Evolutionary conservation across 2,888 invertebrate genomes (phyloP), one percentile per base, ranked within the genome.

Genomic region (Parasteatoda lunata): DNA sequence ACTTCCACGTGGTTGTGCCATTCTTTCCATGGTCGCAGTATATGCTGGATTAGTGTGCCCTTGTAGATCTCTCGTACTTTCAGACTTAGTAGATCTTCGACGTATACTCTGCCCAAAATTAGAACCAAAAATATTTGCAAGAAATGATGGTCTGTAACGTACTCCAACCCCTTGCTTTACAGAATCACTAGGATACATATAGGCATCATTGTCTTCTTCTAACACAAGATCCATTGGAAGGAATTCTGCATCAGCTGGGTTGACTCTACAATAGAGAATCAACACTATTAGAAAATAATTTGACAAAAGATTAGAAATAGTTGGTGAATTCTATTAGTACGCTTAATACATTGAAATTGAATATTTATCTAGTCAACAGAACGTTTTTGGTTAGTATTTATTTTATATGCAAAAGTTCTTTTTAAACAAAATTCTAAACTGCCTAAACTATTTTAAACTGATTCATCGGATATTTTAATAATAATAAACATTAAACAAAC

Each of bases 241-340:
- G 70, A 89, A 89, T 73, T 88, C 85, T 9, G 89, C 70, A 51
- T 89, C 88, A 0, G 88, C 86, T 13, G 85, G 83, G n/a, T 88
- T 70, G 3, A 89, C 88, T 66, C 88, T 88, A 69, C 3, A 78
- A 75, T 9, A n/a, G 5, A 54, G 51, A 13, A 51, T 45, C 15
- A n/a, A 15, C 30, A 59, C 59, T 1, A 30, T 30, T 30, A 30
- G 30, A 30, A 30, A 30, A 30, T 30, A 30, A 30, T 30, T 30
- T 30, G 30, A 30, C 2, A 2, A 30, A 30, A 30, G 2, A 0
- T 30, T 30, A 30, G 30, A 30, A 1, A 30, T 30, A 30, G 30
- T 30, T 30, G 30, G 30, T 30, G 0, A 30, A 30, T 30, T 30
- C 30, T 30, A 30, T 30, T 30, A 30, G 30, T 30, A 30, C 30